Evolutionary conservation across 2,888 invertebrate species (phyloP), one percentile per base, ranked within the genome.

Genomic region (Magallana nippona): DNA sequence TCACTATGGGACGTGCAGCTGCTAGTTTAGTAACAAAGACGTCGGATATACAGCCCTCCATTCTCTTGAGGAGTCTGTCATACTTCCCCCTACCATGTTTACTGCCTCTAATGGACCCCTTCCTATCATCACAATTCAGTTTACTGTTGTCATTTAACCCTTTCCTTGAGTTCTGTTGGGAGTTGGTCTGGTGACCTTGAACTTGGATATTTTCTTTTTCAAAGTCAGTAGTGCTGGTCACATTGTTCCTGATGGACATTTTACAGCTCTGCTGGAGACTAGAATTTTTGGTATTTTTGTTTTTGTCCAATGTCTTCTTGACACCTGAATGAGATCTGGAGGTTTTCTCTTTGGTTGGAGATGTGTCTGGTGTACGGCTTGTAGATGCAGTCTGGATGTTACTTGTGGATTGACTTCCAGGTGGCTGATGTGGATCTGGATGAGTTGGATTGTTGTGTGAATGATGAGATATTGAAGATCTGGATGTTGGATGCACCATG

Each of bases 61-160:
- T 82, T 60, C 89, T 81, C 27, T 86, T 86, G 5, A 88, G 86
- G n/a, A 89, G 82, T 32, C 88, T 44, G 15, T 87, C 85, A 82
- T 86, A 87, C 71, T 85, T 87, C 55, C 71, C 79, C 27, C 58
- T 80, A 19, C 19, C 44, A 44, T n/a, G n/a, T 22, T 77, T 22
- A 15, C 27, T 19, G 27, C n/a, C 19, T n/a, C 27, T 19, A 62
- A 62, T 44, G 44, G 44, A 44, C 44, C 8, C 44, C 44, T 44
- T 44, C 44, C 44, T 44, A 44, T 44, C 44, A 44, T 44, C 27
- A 44, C 44, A 15, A 5, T 78, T 78, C 11, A 17, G 32, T 58
- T 55, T n/a, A 19, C 80, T 57, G 19, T n/a, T 78, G 78, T 22
- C 17, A 19, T 17, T 5, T 3, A 32, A 58, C 13, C 19, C 17